Conservation (phyloP, 2,113 vertebrate genomes). For the Pluvianellus socialis region DNA sequence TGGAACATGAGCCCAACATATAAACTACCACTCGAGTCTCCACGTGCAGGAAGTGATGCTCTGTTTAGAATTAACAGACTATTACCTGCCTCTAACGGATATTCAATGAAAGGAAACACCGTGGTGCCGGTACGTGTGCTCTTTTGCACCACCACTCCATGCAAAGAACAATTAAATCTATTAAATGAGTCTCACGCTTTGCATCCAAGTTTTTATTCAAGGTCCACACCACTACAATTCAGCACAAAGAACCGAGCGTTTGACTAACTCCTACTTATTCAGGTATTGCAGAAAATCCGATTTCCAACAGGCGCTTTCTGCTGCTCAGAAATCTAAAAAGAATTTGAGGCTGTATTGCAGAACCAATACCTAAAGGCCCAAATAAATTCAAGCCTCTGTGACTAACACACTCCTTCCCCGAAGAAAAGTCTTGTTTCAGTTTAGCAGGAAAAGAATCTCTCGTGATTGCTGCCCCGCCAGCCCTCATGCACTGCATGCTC, state of each 20-base stretch:
- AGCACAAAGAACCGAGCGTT: not conserved
- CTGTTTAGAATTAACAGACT: not conserved
- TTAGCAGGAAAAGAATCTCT: not conserved
- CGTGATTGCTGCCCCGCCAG: not conserved
- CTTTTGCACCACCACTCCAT: not conserved
- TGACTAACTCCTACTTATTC: not conserved
- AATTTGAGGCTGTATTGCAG: not conserved
- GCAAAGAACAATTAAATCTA: not conserved
- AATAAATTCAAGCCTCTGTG: not conserved
- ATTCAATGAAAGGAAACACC: not conserved
- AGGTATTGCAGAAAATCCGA: not conserved
- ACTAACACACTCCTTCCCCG: not conserved
- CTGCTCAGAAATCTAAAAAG: not conserved
- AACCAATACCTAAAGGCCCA: not conserved
- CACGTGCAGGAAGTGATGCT: fast-evolving
- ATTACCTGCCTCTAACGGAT: not conserved
- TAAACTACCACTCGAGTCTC: not conserved
- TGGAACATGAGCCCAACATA: not conserved
- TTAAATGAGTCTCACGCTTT: not conserved
- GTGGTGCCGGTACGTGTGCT: not conserved
- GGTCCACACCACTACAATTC: not conserved
- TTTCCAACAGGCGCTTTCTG: not conserved
- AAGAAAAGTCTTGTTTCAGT: not conserved
- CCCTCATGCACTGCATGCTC: not conserved
- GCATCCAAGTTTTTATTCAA: not conserved